These are phyloP conservation scores for Notiomystis cincta DNA, from an alignment of 2,113 vertebrate genomes.

Conservation along the genomic window DNA sequence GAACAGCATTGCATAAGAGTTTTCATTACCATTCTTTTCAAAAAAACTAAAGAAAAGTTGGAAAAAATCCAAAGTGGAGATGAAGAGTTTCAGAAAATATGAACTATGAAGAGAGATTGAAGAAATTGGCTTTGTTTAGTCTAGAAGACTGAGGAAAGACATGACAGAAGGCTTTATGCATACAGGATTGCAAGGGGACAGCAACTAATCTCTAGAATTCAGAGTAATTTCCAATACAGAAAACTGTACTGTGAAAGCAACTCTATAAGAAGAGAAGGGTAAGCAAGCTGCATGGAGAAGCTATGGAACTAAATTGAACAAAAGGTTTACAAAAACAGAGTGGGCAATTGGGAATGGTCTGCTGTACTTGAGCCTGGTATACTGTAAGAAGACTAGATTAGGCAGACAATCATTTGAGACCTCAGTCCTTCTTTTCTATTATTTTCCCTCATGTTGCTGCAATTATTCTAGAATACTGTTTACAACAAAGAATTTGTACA, in stretches of 20 bases:
- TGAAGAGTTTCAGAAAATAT: not conserved
- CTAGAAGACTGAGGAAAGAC: not conserved
- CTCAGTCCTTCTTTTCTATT: not conserved
- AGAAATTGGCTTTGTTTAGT: conserved; percentile 13
- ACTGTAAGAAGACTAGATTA: not conserved
- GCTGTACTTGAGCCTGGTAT: not conserved
- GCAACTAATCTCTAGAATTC: not conserved
- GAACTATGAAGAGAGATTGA: not conserved
- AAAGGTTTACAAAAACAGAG: not conserved
- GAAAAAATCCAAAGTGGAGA: not conserved
- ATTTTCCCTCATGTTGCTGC: not conserved
- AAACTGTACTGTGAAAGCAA: not conserved
- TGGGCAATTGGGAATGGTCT: not conserved
- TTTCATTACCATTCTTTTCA: not conserved
- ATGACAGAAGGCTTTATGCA: not conserved
- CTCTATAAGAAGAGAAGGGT: not conserved
- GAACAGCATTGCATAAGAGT: not conserved
- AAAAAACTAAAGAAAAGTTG: not conserved
- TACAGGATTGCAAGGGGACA: not conserved
- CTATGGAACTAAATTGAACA: not conserved
- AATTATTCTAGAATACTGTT: not conserved
- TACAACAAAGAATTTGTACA: not conserved
- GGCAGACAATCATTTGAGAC: not conserved
- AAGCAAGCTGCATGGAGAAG: not conserved
- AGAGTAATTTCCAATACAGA: not conserved